Evolutionary conservation across 1,140 invertebrate species (phyloP).

Genomic region (Contarinia nasturtii): DNA sequence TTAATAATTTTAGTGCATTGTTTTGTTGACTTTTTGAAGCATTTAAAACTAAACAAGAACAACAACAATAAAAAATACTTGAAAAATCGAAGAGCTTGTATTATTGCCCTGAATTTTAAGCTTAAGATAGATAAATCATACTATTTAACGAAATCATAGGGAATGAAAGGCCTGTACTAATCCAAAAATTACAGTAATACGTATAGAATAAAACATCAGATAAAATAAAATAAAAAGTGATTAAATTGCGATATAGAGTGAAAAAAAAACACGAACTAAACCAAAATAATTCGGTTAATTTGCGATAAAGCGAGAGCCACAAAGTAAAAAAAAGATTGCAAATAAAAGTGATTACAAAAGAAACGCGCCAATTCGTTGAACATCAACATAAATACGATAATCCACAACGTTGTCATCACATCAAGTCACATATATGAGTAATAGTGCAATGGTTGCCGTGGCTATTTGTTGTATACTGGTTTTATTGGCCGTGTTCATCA

Average conservation of each 20-base stretch:
- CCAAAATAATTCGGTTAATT: background rate
- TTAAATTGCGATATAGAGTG: background rate
- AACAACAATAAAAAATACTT: no score
- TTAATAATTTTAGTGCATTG: no score
- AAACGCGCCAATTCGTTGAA: slow-evolving; percentile 2
- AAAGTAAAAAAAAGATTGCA: background rate
- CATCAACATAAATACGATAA: background rate
- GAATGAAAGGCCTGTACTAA: no score
- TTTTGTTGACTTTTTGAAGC: background rate
- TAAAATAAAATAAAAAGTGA: no score
- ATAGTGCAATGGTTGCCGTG: slow-evolving; percentile 46
- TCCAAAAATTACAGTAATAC: no score
- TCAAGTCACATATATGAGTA: slow-evolving; percentile 15
- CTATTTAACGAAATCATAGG: no score
- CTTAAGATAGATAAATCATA: no score
- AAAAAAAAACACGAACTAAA: background rate
- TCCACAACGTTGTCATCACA: background rate
- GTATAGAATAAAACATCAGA: no score
- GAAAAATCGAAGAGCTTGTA: no score
- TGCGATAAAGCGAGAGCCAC: background rate
- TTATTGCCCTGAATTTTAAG: no score
- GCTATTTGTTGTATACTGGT: slow-evolving; percentile 60
- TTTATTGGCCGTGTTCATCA: slow-evolving; percentile 52
- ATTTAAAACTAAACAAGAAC: background rate
- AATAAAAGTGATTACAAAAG: background rate